Conservation (phyloP, 2,797 vertebrate genomes). For the Spea hammondii region DNA sequence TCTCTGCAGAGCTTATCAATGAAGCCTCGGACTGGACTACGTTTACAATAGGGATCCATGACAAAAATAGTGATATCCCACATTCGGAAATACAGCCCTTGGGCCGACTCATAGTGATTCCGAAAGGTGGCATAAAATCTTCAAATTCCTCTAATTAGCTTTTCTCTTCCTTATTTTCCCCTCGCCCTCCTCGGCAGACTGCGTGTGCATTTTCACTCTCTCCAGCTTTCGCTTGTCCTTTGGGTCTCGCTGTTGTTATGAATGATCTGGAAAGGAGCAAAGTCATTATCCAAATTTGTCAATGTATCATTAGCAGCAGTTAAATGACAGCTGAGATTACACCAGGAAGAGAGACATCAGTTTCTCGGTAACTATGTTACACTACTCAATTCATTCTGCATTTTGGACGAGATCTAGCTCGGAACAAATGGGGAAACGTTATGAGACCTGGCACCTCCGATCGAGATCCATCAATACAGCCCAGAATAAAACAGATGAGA, state of each 20-base stretch:
- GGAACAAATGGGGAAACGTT: slow-evolving; percentile 33
- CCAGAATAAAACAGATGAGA: slow-evolving; percentile 33
- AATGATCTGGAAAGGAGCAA: slow-evolving; percentile 44
- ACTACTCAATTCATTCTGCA: slow-evolving; percentile 35
- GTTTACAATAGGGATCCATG: background rate
- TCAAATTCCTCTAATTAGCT: slow-evolving; percentile 18
- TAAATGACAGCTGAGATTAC: slow-evolving; percentile 51
- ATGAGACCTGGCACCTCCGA: slow-evolving; percentile 38
- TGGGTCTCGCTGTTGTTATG: slow-evolving; percentile 45
- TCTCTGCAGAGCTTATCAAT: background rate
- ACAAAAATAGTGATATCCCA: background rate
- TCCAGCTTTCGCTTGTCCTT: slow-evolving; percentile 32
- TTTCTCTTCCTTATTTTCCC: background rate
- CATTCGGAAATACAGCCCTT: background rate
- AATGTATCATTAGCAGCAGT: slow-evolving; percentile 50
- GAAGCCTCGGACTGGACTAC: background rate
- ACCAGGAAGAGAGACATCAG: slow-evolving; percentile 46
- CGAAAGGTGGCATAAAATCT: slow-evolving; percentile 7
- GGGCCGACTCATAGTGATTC: background rate
- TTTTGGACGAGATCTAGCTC: slow-evolving; percentile 39
- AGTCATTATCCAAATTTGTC: slow-evolving; percentile 51
- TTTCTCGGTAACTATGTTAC: slow-evolving; percentile 10
- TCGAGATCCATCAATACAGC: slow-evolving; percentile 34
- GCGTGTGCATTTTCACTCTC: slow-evolving; percentile 20
- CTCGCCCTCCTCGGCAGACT: background rate